These are phyloP conservation scores for Pituophis catenifer DNA, from an alignment of 2,113 vertebrate species.

Conservation along the genomic window DNA sequence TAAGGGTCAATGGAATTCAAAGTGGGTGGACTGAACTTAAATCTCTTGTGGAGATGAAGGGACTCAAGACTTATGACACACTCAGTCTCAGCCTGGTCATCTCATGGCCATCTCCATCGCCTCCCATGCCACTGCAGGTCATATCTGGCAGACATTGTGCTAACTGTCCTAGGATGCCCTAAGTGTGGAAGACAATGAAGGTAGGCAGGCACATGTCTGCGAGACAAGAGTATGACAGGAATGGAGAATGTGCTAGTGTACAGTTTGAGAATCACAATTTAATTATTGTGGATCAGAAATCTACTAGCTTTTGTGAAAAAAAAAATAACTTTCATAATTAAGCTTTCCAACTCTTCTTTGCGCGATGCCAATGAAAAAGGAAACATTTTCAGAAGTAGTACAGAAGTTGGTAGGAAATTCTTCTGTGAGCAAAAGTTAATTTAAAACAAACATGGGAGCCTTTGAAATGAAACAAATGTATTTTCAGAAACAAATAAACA, in stretches of 20 bases:
- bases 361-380: neutral
- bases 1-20: neutral
- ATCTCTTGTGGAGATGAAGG: neutral
- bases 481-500: neutral
- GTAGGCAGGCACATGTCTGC: neutral
- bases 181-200: neutral
- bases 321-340: neutral
- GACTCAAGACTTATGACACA: neutral
- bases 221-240: neutral
- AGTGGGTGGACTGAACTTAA: neutral
- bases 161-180: neutral
- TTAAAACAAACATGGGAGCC: neutral
- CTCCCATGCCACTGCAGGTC: neutral
- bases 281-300: neutral
- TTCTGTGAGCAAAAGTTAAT: neutral
- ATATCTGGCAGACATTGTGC: neutral
- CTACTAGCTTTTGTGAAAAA: neutral
- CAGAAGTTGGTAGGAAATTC: neutral
- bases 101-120: neutral
- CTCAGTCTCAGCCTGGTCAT: neutral
- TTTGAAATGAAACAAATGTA: neutral
- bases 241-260: neutral
- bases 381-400: neutral
- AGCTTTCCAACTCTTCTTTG: neutral
- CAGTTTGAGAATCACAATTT: neutral